Percentiles rank a stretch among this genome's conserved stretches.
Conservation (phyloP, 2,797 vertebrate genomes). For the Taeniopygia guttata region DNA sequence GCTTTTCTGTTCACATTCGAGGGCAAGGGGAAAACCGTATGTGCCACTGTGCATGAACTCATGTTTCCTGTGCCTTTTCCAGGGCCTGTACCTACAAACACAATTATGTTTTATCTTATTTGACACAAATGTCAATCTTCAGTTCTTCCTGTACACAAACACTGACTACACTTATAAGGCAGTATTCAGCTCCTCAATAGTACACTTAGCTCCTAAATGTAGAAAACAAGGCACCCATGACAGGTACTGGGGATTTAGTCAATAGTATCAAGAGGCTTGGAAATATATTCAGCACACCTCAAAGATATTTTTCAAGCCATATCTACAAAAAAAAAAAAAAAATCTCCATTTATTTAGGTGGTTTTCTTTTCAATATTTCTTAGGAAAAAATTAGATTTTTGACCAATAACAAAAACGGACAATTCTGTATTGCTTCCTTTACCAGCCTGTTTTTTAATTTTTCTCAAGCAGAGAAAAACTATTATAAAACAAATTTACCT, state of each 20-base stretch:
- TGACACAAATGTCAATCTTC: not conserved
- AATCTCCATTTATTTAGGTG: not conserved
- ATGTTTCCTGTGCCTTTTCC: not conserved
- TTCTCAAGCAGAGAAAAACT: not conserved
- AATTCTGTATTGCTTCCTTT: not conserved
- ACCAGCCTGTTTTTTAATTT: not conserved
- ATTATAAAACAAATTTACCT: not conserved
- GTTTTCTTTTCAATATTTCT: not conserved
- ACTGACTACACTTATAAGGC: not conserved
- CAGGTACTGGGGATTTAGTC: not conserved
- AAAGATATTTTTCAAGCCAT: not conserved
- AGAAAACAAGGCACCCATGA: not conserved
- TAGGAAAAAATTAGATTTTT: not conserved
- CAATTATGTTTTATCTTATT: not conserved
- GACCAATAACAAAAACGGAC: not conserved
- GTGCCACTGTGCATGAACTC: not conserved
- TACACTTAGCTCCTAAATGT: not conserved
- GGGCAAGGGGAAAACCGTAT: not conserved
- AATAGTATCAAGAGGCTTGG: not conserved
- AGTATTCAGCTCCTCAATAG: not conserved
- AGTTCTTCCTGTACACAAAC: not conserved
- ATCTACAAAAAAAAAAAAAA: not conserved
- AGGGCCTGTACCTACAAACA: not conserved
- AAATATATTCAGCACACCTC: not conserved
- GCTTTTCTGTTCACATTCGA: not conserved